Evolutionary conservation across 2,888 invertebrate species (phyloP), one percentile per base, ranked within the genome.

Genomic region (Eucera pruinosa): DNA sequence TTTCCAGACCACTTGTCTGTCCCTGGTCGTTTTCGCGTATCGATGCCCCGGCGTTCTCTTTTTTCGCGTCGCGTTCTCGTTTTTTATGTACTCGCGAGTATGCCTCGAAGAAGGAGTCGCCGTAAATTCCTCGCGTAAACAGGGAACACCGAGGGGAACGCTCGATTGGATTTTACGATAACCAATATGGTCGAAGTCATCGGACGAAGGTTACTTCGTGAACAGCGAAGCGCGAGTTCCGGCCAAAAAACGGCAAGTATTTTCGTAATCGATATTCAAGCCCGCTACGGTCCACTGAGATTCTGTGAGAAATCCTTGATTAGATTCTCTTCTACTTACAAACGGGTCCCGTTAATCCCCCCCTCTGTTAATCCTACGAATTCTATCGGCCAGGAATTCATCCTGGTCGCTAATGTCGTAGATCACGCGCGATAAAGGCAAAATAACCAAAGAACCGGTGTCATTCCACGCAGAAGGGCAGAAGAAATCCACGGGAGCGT

Each of bases 391-490:
- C 54, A 48, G 60, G 48, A 67, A 66, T 57, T 43, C 50, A 57
- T 39, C 27, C 20, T 20, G 55, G 5, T 27, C 55, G 43, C n/a
- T 30, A 45, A 43, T 39, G 64, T 23, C 68, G 54, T 83, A 70
- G 57, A 83, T 83, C 76, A 83, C 18, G 6, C 33, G 57, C 54
- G 52, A 82, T 67, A 80, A 82, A 71, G 47, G 69, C 60, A 67
- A 77, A 74, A 68, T 70, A 78, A 72, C 57, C 65, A 69, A 75
- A 71, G 48, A 41, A 25, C 15, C 33, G 45, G n/a, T 41, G 15
- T 25, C 30, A 25, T 30, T 47, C 20, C 33, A 18, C 52, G 4
- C 36, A 27, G n/a, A 20, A 15, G 13, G 25, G 20, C 36, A 61
- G 23, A 18, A 41, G 33, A 57, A 27, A 30, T 27, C 27, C 18